Conservation (phyloP, 1,140 invertebrate genomes). For the Dryas iulia region DNA sequence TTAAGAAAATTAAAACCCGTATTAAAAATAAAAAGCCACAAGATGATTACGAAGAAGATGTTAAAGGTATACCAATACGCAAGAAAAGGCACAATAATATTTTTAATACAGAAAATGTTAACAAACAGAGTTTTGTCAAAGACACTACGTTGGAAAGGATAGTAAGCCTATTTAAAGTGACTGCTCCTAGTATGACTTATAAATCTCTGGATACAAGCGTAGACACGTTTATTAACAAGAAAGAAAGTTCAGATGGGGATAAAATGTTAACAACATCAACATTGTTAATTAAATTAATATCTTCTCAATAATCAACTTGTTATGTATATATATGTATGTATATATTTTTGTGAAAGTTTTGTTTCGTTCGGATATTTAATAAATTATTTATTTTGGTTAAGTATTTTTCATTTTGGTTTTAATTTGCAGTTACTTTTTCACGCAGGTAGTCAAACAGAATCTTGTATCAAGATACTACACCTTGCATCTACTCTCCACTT, state of each 20-base stretch:
- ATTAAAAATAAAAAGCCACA: conserved; percentile 29
- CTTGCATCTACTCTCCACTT: too few relatives aligned
- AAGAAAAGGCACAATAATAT: conserved; percentile 26
- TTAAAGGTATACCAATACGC: conserved; percentile 49
- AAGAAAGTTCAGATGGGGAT: background rate
- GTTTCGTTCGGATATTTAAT: background rate
- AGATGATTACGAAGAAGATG: conserved; percentile 49
- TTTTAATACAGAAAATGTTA: background rate
- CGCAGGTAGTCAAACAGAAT: too few relatives aligned
- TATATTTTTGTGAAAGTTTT: background rate
- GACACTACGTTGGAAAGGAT: background rate
- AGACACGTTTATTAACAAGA: background rate
- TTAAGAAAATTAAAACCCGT: conserved; percentile 24
- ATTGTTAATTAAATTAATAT: background rate
- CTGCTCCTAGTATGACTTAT: background rate
- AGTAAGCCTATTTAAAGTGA: background rate
- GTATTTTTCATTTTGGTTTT: too few relatives aligned
- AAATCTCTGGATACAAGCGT: background rate
- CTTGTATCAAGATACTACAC: too few relatives aligned
- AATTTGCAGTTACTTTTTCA: too few relatives aligned
- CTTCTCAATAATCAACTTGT: background rate
- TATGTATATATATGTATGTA: background rate
- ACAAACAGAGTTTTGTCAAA: background rate
- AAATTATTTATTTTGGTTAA: background rate
- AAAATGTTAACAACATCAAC: background rate